Percentiles rank a stretch among this genome's conserved stretches.
Evolutionary conservation across 2,113 vertebrate genomes (phyloP).

Genomic region (Callorhinus ursinus): DNA sequence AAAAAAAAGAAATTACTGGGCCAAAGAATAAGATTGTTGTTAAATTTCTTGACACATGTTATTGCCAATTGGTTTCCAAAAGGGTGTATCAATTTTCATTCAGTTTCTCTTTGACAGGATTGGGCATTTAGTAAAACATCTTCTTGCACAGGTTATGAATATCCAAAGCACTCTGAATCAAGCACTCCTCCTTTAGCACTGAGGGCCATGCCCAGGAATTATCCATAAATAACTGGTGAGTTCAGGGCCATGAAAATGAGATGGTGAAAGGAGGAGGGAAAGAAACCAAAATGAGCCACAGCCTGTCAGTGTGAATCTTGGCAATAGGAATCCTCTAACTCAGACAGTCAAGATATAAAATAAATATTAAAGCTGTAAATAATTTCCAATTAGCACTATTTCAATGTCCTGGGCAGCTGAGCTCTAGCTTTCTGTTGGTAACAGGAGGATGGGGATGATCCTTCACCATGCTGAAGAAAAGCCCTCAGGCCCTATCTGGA

Average conservation of each 20-base stretch:
- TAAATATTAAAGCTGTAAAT: slow-evolving; percentile 66
- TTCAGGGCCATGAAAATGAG: slow-evolving; percentile 9
- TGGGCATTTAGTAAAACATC: slow-evolving; percentile 33
- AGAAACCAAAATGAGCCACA: not conserved
- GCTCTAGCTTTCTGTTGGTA: not conserved
- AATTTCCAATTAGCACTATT: slow-evolving; percentile 63
- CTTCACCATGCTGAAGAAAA: not conserved
- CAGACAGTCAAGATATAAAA: not conserved
- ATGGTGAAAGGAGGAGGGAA: not conserved
- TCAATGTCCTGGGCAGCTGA: not conserved
- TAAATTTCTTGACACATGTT: not conserved
- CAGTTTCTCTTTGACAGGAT: slow-evolving; percentile 29
- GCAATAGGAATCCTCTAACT: slow-evolving; percentile 13
- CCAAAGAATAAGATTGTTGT: slow-evolving; percentile 1
- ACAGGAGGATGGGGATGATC: slow-evolving; percentile 12
- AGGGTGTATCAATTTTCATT: slow-evolving; percentile 37
- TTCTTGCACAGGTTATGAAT: slow-evolving; percentile 35
- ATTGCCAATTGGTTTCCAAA: not conserved
- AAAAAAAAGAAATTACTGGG: not conserved
- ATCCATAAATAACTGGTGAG: slow-evolving; percentile 14
- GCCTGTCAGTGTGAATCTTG: slow-evolving; percentile 33
- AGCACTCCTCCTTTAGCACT: not conserved
- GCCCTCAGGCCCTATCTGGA: not conserved
- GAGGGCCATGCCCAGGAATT: not conserved
- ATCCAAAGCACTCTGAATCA: not conserved